Evolutionary conservation across 2,888 invertebrate species (phyloP), one percentile per base, ranked within the genome.

Genomic region (Trissolcus japonicus): DNA sequence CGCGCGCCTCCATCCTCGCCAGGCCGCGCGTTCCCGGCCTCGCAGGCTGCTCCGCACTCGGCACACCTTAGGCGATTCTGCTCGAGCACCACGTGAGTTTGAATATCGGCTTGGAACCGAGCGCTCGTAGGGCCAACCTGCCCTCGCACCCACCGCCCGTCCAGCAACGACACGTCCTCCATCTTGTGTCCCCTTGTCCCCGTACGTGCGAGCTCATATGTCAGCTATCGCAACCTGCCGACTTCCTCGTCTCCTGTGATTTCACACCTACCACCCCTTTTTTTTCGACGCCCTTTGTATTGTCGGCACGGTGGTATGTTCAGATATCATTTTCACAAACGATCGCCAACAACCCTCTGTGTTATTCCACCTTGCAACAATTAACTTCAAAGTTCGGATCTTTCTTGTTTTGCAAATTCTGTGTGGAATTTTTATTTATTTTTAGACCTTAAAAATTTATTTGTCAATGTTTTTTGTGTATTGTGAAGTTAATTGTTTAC

Each of bases 181-280:
- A 87, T 87, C 84, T 87, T 87, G 87, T 85, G 84, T 84, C 85
- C 86, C 85, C 86, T 83, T 83, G 85, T 86, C 84, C 84, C 80
- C 83, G 83, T 83, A 82, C 80, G 82, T 80, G 79, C 85, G 84
- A 40, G 19, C 59, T 84, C 86, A 87, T 86, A 84, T 84, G 85
- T 83, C 85, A 84, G 84, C 85, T 35, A 35, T 35, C 11, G 35
- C 35, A 35, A 35, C 35, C 35, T 35, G 35, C 35, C 35, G 35
- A 35, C 35, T 35, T 35, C 35, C 35, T 35, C 11, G 35, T 9
- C 35, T 11, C 35, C 11, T 35, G 14, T 29, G 11, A 13, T 46
- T 9, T 35, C 35, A 35, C 35, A 35, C 35, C 11, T 7, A 1
- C 35, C 9, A 7, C 35, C 35, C 35, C 2, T 25, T 35, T 35